Evolutionary conservation across 2,888 invertebrate genomes (phyloP).

Genomic region (Gasteruption jaculator): DNA sequence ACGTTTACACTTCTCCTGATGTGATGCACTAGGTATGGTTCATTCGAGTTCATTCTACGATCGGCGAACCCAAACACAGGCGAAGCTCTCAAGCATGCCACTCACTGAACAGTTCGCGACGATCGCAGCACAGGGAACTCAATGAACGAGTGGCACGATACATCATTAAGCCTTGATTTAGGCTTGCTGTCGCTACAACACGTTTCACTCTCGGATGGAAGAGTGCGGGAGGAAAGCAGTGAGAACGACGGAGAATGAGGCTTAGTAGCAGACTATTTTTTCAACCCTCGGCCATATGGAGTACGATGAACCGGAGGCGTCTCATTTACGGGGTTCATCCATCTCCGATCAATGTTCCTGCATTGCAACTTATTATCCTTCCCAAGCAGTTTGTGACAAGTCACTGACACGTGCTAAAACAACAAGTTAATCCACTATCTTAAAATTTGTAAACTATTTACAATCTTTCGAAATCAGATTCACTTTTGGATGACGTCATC

Average conservation of each 20-base stretch:
- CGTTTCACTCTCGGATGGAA: slow-evolving; percentile 2
- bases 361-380: too few species aligned
- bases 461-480: too few species aligned
- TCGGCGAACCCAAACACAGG: slow-evolving; percentile 42
- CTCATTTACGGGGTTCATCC: slow-evolving; percentile 22
- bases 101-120: slow-evolving; percentile 5
- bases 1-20: slow-evolving; percentile 26
- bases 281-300: slow-evolving; percentile 17
- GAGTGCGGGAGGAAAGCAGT: too few species aligned
- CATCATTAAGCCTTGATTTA: slow-evolving; percentile 4
- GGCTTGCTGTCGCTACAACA: neutral
- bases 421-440: too few species aligned
- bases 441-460: too few species aligned
- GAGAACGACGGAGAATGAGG: too few species aligned
- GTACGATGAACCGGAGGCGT: slow-evolving; percentile 21
- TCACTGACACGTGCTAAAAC: too few species aligned
- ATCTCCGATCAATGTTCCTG: too few species aligned
- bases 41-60: slow-evolving; percentile 48
- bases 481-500: too few species aligned
- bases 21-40: slow-evolving; percentile 37
- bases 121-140: slow-evolving; percentile 4
- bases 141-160: slow-evolving; percentile 2
- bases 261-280: slow-evolving; percentile 20
- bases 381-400: too few species aligned
- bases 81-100: slow-evolving; percentile 20